phyloP scores from a whole-genome alignment of 2,113 vertebrate genomes.

The Parus major region DNA sequence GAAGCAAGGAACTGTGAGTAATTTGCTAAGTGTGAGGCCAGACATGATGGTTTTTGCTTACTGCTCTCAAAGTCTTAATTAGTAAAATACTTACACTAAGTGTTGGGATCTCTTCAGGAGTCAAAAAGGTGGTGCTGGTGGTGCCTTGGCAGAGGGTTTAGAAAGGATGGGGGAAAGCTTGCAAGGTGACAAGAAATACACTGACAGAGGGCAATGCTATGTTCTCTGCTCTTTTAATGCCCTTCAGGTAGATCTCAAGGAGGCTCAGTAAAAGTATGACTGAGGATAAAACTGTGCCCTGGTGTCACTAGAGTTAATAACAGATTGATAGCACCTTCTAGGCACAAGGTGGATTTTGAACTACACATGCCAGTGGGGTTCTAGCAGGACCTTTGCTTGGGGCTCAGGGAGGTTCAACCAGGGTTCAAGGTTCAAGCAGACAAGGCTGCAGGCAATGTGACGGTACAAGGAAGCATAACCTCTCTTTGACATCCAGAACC shows the following conservation, averaged over 20 bases:
- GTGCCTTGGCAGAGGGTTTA: not conserved
- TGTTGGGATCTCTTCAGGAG: not conserved
- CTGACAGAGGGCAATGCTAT: not conserved
- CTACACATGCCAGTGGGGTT: fast-evolving
- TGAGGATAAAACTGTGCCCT: not conserved
- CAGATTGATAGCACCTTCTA: not conserved
- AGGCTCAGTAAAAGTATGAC: not conserved
- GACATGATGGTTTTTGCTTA: not conserved
- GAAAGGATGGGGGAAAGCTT: not conserved
- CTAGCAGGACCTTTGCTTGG: not conserved
- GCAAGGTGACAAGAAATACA: not conserved
- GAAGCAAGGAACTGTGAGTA: not conserved
- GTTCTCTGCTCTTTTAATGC: not conserved
- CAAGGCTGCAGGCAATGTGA: not conserved
- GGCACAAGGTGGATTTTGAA: not conserved
- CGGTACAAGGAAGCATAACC: not conserved
- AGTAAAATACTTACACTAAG: not conserved
- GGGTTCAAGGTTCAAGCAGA: not conserved
- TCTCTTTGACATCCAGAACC: not conserved
- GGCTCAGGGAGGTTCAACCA: not conserved
- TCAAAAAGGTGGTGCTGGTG: not conserved
- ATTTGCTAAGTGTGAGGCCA: conserved; percentile 14
- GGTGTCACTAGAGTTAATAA: not conserved
- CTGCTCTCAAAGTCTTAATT: not conserved
- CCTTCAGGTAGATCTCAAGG: not conserved